phyloP scores from a whole-genome alignment of 2,797 vertebrate species.

The Sarcophilus harrisii region DNA sequence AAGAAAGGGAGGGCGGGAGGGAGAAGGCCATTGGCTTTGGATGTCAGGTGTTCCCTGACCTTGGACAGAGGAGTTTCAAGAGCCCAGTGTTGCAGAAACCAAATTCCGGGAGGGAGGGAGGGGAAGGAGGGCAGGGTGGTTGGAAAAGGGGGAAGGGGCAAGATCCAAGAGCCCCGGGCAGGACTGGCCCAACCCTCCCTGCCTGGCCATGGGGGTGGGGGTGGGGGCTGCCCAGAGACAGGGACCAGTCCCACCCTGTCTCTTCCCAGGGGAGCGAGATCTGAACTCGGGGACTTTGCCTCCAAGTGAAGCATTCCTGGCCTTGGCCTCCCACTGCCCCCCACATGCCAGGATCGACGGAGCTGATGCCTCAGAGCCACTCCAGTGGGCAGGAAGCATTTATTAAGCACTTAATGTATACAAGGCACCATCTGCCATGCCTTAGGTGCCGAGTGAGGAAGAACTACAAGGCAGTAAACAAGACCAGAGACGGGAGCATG shows the following conservation, averaged over 20 bases:
- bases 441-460: neutral
- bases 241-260: neutral
- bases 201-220: neutral
- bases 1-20: neutral
- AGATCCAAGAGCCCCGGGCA: neutral
- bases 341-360: neutral
- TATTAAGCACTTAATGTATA: neutral
- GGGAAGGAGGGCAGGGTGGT: neutral
- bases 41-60: neutral
- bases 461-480: neutral
- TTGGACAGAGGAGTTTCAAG: neutral
- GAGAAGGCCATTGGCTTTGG: neutral
- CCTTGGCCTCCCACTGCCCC: neutral
- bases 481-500: neutral
- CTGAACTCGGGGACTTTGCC: neutral
- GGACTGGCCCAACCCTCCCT: neutral
- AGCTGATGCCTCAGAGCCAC: neutral
- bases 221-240: neutral
- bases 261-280: neutral
- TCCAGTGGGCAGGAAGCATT: neutral
- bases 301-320: neutral
- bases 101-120: conserved; percentile 20
- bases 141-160: neutral
- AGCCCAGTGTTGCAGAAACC: neutral
- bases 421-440: neutral